Evolutionary conservation across 2,113 vertebrate genomes (phyloP), one percentile per base, ranked within the genome.

Genomic region (Gymnorhina tibicen): DNA sequence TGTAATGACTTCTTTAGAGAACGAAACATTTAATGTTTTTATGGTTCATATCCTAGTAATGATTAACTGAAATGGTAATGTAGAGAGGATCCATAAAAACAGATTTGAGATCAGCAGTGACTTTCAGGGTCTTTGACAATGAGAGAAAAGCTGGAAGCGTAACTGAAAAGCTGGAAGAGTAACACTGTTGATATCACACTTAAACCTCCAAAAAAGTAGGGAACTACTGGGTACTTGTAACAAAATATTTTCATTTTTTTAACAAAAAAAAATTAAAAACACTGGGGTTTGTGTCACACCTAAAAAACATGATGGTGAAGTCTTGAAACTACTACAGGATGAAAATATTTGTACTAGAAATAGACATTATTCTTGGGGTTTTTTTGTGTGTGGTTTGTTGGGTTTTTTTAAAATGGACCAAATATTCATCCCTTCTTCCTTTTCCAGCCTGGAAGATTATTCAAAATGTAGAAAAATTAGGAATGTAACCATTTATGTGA

Each of bases 271-370:
- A 52, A 13, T 1, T 24, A 1, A 50, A 37, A 50, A 0, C 6
- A 3, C 7, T 28, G 5, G 3, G 0, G 2, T 66, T 87, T 56
- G 6, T 32, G 5, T 70, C 14, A n/a, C 8, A 8, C 5, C 9
- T 59, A 58, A 49, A 12, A 63, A 68, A 44, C 5, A 18, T 7
- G 17, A 49, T 42, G 24, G 11, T 50, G 20, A 75, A 52, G 16
- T 72, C 53, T 27, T 80, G 32, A 7, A 75, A 88, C 22, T 41
- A 50, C 21, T 67, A 11, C 7, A 59, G 42, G 26, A 39, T 70
- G 20, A 52, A 91, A 93, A 42, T 50, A 84, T 27, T 84, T 27
- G 8, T 69, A 21, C 20, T 35, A 69, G 27, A 69, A 86, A 55
- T 47, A 77, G 13, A 32, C 22, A 26, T 55, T 56, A 11, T 9